A percentile compares a stretch with the other conserved stretches of the same genome.
phyloP scores from a whole-genome alignment of 2,888 invertebrate species.

The Labia minor region DNA sequence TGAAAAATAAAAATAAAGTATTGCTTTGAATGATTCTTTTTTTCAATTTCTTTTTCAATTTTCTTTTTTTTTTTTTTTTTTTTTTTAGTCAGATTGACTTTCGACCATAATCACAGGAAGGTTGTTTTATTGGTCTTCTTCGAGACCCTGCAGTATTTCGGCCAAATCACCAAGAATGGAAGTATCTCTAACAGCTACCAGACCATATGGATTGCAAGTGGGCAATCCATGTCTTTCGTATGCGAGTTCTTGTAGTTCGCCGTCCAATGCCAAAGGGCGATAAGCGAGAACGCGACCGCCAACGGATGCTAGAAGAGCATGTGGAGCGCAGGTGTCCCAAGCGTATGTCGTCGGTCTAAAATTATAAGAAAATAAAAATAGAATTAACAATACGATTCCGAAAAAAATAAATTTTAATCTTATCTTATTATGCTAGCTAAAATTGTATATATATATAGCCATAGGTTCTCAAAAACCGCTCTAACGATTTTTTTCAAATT shows the following conservation, averaged over 20 bases:
- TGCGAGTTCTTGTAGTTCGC: constrained; percentile 30
- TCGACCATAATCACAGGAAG: background rate
- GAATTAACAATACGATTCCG: no score
- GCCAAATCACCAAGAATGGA: background rate
- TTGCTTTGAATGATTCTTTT: background rate
- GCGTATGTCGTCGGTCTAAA: constrained; percentile 64
- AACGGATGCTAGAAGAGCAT: constrained; percentile 66
- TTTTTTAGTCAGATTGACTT: constrained; percentile 3
- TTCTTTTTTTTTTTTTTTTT: no score
- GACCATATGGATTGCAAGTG: background rate
- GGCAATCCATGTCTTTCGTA: background rate
- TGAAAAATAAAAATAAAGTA: background rate
- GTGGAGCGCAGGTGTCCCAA: constrained; percentile 90
- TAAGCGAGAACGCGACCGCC: constrained; percentile 52
- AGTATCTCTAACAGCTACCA: background rate
- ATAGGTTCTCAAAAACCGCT: no score
- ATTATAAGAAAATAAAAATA: background rate
- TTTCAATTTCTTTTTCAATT: no score
- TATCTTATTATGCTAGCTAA: no score
- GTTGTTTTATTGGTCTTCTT: background rate
- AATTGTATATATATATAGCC: no score
- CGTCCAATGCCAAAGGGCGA: background rate
- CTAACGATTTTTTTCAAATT: no score
- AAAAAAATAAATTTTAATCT: no score
- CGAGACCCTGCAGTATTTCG: background rate